Conservation (phyloP, 2,113 vertebrate genomes). For the Falco punctatus region DNA sequence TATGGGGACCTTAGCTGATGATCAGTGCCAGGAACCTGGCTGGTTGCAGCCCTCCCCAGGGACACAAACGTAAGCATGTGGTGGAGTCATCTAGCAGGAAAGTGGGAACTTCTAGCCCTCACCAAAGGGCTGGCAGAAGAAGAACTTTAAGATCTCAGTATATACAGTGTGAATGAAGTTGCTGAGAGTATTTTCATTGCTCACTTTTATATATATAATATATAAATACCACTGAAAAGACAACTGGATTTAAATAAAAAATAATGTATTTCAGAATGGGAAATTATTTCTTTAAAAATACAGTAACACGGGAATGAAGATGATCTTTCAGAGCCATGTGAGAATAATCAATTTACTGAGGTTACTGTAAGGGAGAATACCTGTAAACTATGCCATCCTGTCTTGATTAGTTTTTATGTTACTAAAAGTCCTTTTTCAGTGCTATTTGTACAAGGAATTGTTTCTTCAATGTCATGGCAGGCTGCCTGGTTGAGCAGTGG, state of each 20-base stretch:
- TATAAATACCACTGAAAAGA: neutral
- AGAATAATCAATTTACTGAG: neutral
- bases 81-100: neutral
- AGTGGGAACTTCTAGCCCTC: neutral
- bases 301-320: neutral
- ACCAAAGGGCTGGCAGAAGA: neutral
- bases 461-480: neutral
- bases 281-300: neutral
- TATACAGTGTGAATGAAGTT: neutral
- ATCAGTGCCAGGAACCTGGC: neutral
- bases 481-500: neutral
- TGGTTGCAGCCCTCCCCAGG: neutral
- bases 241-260: neutral
- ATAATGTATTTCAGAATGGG: neutral
- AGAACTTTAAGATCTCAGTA: neutral
- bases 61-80: neutral
- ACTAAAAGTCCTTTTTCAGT: neutral
- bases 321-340: neutral
- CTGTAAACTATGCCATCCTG: neutral
- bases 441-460: neutral
- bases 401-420: neutral
- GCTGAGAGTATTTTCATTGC: neutral
- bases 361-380: neutral
- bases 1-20: neutral
- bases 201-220: no score